Base-by-base conservation (phyloP, 2,888 invertebrate species). In the Drosophila meridiana region DNA sequence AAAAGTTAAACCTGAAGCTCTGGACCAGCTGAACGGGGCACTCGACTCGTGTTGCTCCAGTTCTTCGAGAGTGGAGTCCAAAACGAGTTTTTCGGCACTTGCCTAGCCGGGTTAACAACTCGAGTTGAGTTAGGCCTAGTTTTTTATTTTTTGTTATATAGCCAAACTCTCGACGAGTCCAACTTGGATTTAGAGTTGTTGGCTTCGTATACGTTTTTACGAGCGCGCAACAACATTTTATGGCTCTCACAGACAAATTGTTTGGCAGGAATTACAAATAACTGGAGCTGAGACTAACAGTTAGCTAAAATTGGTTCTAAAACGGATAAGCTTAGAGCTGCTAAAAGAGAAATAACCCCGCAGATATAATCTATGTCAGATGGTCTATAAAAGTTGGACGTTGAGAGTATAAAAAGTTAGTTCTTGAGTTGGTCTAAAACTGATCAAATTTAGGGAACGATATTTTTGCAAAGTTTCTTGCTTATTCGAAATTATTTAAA, bases 81-180 rank as follows among this genome's bases (percentile, higher is more conserved):
- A 78, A 87, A 87, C 70, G 55, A 78, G 87, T 84, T 84, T 55
- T 84, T 84, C 79, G 84, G 85, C 87, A 87, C 83, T 84, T 76
- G 78, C 73, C 68, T 57, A 61, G 63, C 56, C 84, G 60, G 65
- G 58, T 66, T 68, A 68, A 66, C 68, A 57, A 53, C 71, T 55
- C 56, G 57, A 57, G 76, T 61, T 58, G 68, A 43, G 68, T 68
- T 66, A 67, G 68, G 68, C 68, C 68, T 67, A 67, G 9, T 58
- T 58, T n/a, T 58, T 36, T 50, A 30, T 65, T 55, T 66, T 67
- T 38, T 38, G 50, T 38, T 43, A 56, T 56, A 55, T 34, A 36
- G 66, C 28, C 68, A 45, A 40, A 67, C 61, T 40, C 30, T 13
- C 20, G 40, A 43, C 57, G 34, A 43, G 40, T 20, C 13, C 32